phyloP scores from a whole-genome alignment of 2,888 invertebrate genomes.

The Sisyra nigra region DNA sequence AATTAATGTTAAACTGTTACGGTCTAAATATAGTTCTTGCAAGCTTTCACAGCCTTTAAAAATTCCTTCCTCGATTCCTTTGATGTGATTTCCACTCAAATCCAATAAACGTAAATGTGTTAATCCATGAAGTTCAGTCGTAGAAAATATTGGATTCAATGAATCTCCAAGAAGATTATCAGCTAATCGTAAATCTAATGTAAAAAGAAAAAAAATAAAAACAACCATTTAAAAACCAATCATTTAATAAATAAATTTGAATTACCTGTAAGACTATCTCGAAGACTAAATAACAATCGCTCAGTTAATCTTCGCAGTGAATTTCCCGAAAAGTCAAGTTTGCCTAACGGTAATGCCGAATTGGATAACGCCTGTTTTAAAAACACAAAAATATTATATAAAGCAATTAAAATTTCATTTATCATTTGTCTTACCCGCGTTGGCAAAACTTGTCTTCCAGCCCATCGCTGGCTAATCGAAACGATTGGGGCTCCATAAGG shows the following conservation, averaged over 20 bases:
- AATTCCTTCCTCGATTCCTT: slow-evolving; percentile 72
- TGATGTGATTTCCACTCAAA: slow-evolving; percentile 63
- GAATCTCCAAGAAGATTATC: slow-evolving; percentile 81
- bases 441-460: slow-evolving; percentile 68
- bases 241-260: too few relatives aligned
- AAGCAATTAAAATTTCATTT: background rate
- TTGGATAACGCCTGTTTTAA: slow-evolving; percentile 45
- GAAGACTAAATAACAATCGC: slow-evolving; percentile 48
- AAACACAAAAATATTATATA: too few relatives aligned
- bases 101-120: slow-evolving; percentile 57
- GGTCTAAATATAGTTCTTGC: slow-evolving; percentile 67
- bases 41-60: slow-evolving; percentile 67
- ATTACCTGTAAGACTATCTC: slow-evolving; percentile 33
- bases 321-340: slow-evolving; percentile 70
- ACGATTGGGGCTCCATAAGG: slow-evolving; percentile 69
- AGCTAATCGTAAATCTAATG: slow-evolving; percentile 52
- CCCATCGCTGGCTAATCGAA: slow-evolving; percentile 60
- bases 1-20: slow-evolving; percentile 59
- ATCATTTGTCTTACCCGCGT: slow-evolving; percentile 46
- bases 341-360: slow-evolving; percentile 53
- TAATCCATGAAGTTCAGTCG: slow-evolving; percentile 66
- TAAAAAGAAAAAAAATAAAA: too few relatives aligned
- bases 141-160: slow-evolving; percentile 79
- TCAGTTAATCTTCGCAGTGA: slow-evolving; percentile 64
- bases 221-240: too few relatives aligned